These are phyloP conservation scores for Corythornis madagascariensis DNA, from an alignment of 2,113 vertebrate species.

Conservation along the genomic window DNA sequence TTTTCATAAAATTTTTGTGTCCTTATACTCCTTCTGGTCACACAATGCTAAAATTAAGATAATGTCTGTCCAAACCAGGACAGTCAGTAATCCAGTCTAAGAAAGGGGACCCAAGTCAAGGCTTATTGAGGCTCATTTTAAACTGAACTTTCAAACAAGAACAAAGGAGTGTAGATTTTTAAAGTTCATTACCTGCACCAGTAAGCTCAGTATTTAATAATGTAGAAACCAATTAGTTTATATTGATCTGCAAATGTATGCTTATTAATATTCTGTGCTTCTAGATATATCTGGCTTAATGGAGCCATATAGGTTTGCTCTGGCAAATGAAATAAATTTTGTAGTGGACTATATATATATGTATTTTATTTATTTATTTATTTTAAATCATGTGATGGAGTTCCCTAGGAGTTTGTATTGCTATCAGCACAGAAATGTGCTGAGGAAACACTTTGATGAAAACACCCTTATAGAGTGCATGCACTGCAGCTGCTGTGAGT, in stretches of 20 bases:
- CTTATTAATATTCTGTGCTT: not conserved
- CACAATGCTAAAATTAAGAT: too few species aligned
- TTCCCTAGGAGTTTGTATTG: not conserved
- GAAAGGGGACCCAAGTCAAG: not conserved
- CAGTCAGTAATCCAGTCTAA: not conserved
- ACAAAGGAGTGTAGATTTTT: not conserved
- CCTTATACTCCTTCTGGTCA: too few species aligned
- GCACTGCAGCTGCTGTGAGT: not conserved
- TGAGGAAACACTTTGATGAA: not conserved
- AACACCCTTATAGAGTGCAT: not conserved
- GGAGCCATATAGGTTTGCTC: not conserved
- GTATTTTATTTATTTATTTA: not conserved
- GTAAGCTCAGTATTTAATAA: not conserved
- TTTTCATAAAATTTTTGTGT: too few species aligned
- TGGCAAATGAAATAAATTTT: not conserved
- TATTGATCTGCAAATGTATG: not conserved
- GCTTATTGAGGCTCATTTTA: not conserved
- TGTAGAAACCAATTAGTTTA: not conserved
- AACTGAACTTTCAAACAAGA: not conserved
- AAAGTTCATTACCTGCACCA: not conserved
- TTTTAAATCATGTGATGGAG: not conserved
- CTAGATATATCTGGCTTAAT: not conserved
- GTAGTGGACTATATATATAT: too few species aligned
- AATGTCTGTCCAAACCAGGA: too few species aligned
- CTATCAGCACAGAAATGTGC: not conserved